Conservation (phyloP, 2,888 invertebrate genomes). For the Dichetophora obliterata region DNA sequence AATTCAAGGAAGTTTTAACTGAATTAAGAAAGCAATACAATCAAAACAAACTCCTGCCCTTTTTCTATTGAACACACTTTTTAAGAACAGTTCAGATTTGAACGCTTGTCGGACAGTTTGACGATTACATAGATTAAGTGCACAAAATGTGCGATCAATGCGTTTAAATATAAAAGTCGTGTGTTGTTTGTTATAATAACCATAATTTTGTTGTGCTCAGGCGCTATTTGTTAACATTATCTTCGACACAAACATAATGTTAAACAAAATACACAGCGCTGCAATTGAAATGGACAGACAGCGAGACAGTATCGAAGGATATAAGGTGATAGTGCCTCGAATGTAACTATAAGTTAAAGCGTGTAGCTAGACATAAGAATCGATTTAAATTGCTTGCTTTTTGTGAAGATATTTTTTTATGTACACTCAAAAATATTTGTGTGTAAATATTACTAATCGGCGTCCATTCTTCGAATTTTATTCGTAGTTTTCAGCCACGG, state of each 20-base stretch:
- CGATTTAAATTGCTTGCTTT: slow-evolving; percentile 58
- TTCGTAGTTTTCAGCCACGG: too few relatives aligned
- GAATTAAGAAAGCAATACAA: too few relatives aligned
- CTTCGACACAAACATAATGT: slow-evolving; percentile 40
- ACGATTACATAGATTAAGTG: slow-evolving; percentile 17
- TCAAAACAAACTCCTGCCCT: background rate
- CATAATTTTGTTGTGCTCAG: slow-evolving; percentile 62
- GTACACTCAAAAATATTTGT: too few relatives aligned
- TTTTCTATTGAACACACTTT: background rate
- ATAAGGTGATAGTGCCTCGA: background rate
- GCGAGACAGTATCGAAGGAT: background rate
- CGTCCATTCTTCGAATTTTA: too few relatives aligned
- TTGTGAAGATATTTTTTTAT: background rate
- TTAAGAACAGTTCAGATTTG: slow-evolving; percentile 11
- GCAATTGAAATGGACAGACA: background rate
- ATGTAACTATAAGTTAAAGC: slow-evolving; percentile 53
- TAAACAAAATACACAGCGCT: too few relatives aligned
- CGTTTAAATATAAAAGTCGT: slow-evolving; percentile 65
- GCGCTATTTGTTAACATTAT: slow-evolving; percentile 60
- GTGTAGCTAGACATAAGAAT: slow-evolving; percentile 57
- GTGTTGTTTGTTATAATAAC: slow-evolving; percentile 69
- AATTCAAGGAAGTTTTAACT: too few relatives aligned
- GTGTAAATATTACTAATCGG: too few relatives aligned
- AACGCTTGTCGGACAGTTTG: slow-evolving; percentile 7
- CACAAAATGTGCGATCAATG: slow-evolving; percentile 50